These are phyloP conservation scores for Tachycineta bicolor DNA, from an alignment of 2,113 vertebrate species.

Conservation along the genomic window DNA sequence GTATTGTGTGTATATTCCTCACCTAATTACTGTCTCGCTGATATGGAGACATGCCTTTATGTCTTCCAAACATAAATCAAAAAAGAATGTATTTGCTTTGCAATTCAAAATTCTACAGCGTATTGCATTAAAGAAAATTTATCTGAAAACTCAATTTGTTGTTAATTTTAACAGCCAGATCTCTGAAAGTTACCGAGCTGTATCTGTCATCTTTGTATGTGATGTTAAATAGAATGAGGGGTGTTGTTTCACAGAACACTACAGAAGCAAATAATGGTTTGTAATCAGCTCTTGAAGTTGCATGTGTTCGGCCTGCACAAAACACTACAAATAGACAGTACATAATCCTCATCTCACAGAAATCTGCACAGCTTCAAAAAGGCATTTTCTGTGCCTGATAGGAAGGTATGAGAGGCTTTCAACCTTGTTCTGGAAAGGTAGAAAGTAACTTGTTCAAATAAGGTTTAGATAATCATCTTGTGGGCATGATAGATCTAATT, in stretches of 20 bases:
- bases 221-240: not conserved
- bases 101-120: not conserved
- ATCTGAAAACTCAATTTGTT: not conserved
- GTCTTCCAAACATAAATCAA: not conserved
- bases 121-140: not conserved
- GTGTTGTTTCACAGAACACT: not conserved
- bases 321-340: not conserved
- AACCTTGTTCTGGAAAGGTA: not conserved
- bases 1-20: not conserved
- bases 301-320: not conserved
- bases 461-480: not conserved
- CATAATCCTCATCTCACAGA: not conserved
- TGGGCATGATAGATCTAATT: not conserved
- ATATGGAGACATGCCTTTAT: not conserved
- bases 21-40: not conserved
- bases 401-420: not conserved
- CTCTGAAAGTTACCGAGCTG: not conserved
- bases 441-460: not conserved
- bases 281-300: not conserved
- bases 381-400: not conserved
- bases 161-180: not conserved
- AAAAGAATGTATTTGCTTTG: not conserved
- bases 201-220: accelerated
- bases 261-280: not conserved
- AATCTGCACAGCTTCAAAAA: not conserved